phyloP scores from a whole-genome alignment of 2,113 vertebrate genomes.

The Felis chaus region DNA sequence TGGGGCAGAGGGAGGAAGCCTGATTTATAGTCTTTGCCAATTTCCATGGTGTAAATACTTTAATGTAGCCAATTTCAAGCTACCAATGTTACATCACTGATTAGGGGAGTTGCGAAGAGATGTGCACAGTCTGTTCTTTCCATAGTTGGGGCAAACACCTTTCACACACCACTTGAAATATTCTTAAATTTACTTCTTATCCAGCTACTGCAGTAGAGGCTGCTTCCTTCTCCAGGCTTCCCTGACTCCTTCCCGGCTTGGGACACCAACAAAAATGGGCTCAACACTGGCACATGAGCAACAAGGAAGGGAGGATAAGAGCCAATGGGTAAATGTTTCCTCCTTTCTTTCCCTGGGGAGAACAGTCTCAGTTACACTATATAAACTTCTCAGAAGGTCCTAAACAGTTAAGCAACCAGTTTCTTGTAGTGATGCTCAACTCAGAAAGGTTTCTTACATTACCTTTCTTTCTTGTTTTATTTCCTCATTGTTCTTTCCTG shows the following conservation, averaged over 20 bases:
- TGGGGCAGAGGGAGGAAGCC: neutral
- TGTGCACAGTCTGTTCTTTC: rapidly evolving
- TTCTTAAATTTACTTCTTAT: neutral
- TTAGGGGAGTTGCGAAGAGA: neutral
- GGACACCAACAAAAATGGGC: neutral
- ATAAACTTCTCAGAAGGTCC: neutral
- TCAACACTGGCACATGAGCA: neutral
- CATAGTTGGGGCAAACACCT: neutral
- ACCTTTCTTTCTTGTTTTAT: neutral
- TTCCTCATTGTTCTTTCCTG: neutral
- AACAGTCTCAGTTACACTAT: neutral
- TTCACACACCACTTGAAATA: neutral
- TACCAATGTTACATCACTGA: neutral
- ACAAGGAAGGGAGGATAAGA: neutral
- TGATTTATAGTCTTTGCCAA: neutral
- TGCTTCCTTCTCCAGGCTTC: neutral
- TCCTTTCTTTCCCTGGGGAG: neutral
- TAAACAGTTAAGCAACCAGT: neutral
- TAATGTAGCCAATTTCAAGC: neutral
- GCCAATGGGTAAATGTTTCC: neutral
- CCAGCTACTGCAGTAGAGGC: neutral
- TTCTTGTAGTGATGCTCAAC: neutral
- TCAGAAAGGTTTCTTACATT: neutral
- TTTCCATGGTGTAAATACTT: neutral
- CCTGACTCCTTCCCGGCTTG: neutral